phyloP scores from a whole-genome alignment of 2,113 vertebrate species.

The Cricetomys ansorgei region DNA sequence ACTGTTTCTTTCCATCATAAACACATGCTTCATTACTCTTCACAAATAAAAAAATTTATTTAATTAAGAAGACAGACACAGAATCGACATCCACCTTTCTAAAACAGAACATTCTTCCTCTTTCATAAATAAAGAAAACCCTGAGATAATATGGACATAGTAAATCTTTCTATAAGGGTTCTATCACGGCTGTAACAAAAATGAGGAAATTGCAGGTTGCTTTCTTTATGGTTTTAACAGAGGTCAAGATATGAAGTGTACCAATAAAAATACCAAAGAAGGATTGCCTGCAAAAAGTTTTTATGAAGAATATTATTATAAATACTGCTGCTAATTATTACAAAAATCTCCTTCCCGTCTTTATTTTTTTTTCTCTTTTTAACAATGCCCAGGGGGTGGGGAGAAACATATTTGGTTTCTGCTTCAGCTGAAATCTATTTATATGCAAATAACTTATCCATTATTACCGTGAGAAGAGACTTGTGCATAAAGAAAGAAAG shows the following conservation, averaged over 20 bases:
- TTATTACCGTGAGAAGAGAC: slow-evolving; percentile 90
- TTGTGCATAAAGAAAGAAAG: slow-evolving; percentile 89
- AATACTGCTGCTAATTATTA: slow-evolving; percentile 81
- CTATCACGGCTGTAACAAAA: slow-evolving; percentile 39
- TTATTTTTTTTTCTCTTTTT: slow-evolving; percentile 14
- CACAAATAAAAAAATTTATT: not conserved
- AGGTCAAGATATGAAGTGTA: slow-evolving; percentile 44
- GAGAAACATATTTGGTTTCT: slow-evolving; percentile 80
- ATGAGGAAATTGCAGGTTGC: not conserved
- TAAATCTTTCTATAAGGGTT: slow-evolving; percentile 42
- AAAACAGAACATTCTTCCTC: slow-evolving; percentile 46
- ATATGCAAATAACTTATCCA: slow-evolving; percentile 95
- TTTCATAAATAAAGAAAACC: slow-evolving; percentile 52
- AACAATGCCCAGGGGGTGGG: slow-evolving; percentile 63
- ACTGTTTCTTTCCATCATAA: not conserved
- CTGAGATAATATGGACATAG: slow-evolving; percentile 1
- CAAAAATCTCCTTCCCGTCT: slow-evolving; percentile 47
- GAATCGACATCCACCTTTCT: slow-evolving; percentile 44
- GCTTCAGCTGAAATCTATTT: slow-evolving; percentile 93
- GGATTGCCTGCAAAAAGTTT: slow-evolving; percentile 55
- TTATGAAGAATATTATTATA: slow-evolving; percentile 77
- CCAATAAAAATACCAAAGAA: slow-evolving; percentile 49
- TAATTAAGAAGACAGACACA: slow-evolving; percentile 59
- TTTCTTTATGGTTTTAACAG: slow-evolving; percentile 32
- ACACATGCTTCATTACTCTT: not conserved